Conservation (phyloP, 2,888 invertebrate species). For the Agrochola macilenta region DNA sequence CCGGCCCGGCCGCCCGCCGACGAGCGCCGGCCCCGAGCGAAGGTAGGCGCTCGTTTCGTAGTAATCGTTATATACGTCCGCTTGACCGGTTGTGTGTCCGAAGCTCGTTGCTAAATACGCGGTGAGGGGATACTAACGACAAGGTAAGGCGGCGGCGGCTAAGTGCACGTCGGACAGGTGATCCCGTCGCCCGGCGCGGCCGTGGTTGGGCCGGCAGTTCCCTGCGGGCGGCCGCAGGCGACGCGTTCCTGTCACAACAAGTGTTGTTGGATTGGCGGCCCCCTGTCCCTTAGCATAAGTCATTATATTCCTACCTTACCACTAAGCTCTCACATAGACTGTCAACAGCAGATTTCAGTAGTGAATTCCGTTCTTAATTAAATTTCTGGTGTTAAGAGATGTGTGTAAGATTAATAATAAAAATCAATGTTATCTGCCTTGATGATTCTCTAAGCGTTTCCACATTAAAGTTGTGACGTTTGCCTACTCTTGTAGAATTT, state of each 20-base stretch:
- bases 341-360: constrained; percentile 73
- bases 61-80: constrained; percentile 70
- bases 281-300: constrained; percentile 83
- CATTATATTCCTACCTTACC: constrained; percentile 66
- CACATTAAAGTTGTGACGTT: constrained; percentile 89
- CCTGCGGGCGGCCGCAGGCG: constrained; percentile 88
- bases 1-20: constrained; percentile 68
- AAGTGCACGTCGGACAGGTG: constrained; percentile 72
- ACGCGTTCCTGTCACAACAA: constrained; percentile 86
- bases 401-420: constrained; percentile 82
- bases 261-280: constrained; percentile 91
- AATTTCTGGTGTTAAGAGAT: constrained; percentile 79
- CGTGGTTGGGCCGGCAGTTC: constrained; percentile 91
- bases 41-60: constrained; percentile 77
- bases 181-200: constrained; percentile 70
- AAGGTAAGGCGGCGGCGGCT: constrained; percentile 71
- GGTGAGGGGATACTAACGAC: constrained; percentile 76
- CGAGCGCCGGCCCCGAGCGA: constrained; percentile 65
- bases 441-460: constrained; percentile 87
- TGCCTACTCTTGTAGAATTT: constrained; percentile 90
- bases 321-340: constrained; percentile 73
- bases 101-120: constrained; percentile 73
- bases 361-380: constrained; percentile 70
- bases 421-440: constrained; percentile 86
- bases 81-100: constrained; percentile 77